These are phyloP conservation scores for Phoebastria nigripes DNA, from an alignment of 2,797 vertebrate genomes.

Conservation along the genomic window DNA sequence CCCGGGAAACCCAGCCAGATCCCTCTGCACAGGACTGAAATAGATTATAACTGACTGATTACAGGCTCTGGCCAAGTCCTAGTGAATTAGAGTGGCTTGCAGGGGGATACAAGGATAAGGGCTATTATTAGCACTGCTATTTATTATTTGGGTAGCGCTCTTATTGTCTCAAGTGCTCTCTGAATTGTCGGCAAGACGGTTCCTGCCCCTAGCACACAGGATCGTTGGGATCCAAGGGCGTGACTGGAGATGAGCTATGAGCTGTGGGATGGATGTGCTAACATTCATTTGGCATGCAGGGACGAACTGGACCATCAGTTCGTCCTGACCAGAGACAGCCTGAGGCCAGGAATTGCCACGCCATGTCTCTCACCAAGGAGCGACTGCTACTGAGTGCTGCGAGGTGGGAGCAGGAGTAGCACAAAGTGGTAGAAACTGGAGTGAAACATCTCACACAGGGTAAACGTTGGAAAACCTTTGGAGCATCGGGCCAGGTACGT, in stretches of 20 bases:
- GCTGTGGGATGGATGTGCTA: not conserved
- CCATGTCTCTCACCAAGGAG: fast-evolving
- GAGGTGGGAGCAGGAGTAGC: not conserved
- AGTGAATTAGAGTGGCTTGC: not conserved
- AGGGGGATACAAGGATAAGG: not conserved
- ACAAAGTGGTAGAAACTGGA: not conserved
- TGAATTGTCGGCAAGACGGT: not conserved
- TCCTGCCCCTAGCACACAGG: not conserved
- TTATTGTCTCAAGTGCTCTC: not conserved
- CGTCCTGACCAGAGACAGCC: not conserved
- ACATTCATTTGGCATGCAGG: not conserved
- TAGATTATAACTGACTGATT: not conserved
- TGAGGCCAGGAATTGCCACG: not conserved
- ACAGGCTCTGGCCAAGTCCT: not conserved
- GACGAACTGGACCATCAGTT: not conserved
- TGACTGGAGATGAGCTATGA: slow-evolving; percentile 27
- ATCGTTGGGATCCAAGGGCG: slow-evolving; percentile 8
- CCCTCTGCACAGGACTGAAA: slow-evolving; percentile 2
- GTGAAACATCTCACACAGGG: not conserved
- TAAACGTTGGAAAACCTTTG: not conserved
- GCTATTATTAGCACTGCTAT: slow-evolving; percentile 14
- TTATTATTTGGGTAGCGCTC: not conserved
- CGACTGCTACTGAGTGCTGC: fast-evolving
- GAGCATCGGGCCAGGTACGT: fast-evolving
- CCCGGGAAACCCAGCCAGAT: slow-evolving; percentile 8